phyloP scores from a whole-genome alignment of 1,140 invertebrate species.

The Ceratosolen fusciceps region DNA sequence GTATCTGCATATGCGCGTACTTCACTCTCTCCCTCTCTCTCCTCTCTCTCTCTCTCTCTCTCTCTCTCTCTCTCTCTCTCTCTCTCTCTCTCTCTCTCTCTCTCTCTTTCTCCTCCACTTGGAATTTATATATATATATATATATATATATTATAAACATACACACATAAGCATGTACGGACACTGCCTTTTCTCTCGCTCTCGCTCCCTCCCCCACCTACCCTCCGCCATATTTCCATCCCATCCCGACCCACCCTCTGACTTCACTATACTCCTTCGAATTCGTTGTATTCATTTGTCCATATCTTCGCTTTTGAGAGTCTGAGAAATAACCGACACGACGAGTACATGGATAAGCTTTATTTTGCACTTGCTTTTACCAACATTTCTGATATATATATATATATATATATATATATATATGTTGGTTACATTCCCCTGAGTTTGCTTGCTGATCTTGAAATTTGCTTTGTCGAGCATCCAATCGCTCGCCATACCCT shows the following conservation, averaged over 20 bases:
- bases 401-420: no score
- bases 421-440: neutral
- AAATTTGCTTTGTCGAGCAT: neutral
- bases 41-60: slow-evolving; percentile 39
- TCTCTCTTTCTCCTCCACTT: neutral
- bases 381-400: neutral
- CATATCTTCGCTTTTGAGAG: slow-evolving; percentile 12
- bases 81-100: slow-evolving; percentile 40
- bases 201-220: no score
- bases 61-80: neutral
- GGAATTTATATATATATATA: no score
- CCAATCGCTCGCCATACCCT: neutral
- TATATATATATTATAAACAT: no score
- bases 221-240: no score
- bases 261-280: neutral
- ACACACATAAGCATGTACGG: no score
- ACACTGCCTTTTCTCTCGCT: no score
- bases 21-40: neutral
- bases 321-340: slow-evolving; percentile 5
- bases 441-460: neutral
- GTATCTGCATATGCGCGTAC: neutral
- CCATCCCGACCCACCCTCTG: no score
- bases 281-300: slow-evolving; percentile 11
- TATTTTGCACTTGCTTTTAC: slow-evolving; percentile 1
- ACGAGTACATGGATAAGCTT: slow-evolving; percentile 3